Percentiles rank a stretch among this genome's conserved stretches.
These are phyloP conservation scores for Calycopis cecrops DNA, from an alignment of 1,140 invertebrate genomes.

Conservation along the genomic window DNA sequence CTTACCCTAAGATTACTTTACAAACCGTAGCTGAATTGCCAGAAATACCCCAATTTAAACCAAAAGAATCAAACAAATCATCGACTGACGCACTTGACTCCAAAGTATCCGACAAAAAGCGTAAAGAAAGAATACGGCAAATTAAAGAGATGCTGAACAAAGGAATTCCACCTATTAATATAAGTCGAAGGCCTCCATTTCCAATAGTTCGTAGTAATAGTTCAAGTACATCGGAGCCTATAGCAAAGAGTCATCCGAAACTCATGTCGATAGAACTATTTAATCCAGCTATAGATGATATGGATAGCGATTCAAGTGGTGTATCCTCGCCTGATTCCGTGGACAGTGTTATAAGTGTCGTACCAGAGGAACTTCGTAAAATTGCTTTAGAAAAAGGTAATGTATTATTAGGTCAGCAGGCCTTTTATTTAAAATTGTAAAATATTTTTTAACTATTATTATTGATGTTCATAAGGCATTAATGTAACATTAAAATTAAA, in stretches of 20 bases:
- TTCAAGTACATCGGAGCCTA: conserved; percentile 72
- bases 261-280: conserved; percentile 88
- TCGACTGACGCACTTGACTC: conserved; percentile 57
- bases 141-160: conserved; percentile 80
- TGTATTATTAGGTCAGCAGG: too few relatives aligned
- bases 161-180: conserved; percentile 52
- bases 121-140: conserved; percentile 78
- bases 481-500: too few relatives aligned
- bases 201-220: conserved; percentile 78
- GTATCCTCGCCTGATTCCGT: conserved; percentile 91
- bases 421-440: too few relatives aligned
- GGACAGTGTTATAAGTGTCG: conserved; percentile 87
- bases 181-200: conserved; percentile 77
- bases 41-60: conserved; percentile 76
- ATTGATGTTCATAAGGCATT: too few relatives aligned
- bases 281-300: conserved; percentile 92
- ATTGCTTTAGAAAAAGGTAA: conserved; percentile 67
- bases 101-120: conserved; percentile 60
- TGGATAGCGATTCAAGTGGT: conserved; percentile 91
- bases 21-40: conserved; percentile 77
- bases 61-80: conserved; percentile 52
- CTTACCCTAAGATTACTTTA: conserved; percentile 76
- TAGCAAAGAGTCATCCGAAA: conserved; percentile 77
- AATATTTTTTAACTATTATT: too few relatives aligned
- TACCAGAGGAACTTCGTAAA: conserved; percentile 66